These are phyloP conservation scores for Formica aserva DNA, from an alignment of 2,888 invertebrate species.

Conservation along the genomic window DNA sequence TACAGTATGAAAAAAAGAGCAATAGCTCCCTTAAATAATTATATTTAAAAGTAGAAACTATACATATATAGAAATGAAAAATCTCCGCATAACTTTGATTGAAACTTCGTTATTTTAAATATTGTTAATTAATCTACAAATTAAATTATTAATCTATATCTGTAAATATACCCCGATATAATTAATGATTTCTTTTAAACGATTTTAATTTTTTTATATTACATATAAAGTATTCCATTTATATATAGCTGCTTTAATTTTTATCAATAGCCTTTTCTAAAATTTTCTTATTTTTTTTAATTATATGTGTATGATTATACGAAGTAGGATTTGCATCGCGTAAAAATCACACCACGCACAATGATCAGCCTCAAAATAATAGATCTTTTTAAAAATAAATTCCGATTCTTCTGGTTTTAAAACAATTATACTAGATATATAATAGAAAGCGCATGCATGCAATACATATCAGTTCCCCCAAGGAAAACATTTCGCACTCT, in stretches of 20 bases:
- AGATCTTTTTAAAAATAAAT: neutral
- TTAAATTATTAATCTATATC: too few relatives aligned
- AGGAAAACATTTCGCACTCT: slow-evolving; percentile 59
- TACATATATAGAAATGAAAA: neutral
- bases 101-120: slow-evolving; percentile 1
- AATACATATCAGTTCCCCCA: slow-evolving; percentile 14
- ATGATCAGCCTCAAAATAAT: neutral
- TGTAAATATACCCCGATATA: too few relatives aligned
- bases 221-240: neutral
- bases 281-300: neutral
- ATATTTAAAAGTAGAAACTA: neutral
- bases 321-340: neutral
- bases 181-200: neutral
- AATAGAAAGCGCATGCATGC: slow-evolving; percentile 11
- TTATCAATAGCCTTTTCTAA: neutral
- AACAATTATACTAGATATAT: neutral
- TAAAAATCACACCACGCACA: neutral
- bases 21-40: neutral
- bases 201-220: neutral
- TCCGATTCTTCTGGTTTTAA: neutral
- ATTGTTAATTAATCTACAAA: neutral
- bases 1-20: neutral
- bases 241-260: neutral
- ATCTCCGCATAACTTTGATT: neutral
- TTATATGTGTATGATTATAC: neutral